Conservation (phyloP, 2,888 invertebrate species). For the Spisula subtruncata region DNA sequence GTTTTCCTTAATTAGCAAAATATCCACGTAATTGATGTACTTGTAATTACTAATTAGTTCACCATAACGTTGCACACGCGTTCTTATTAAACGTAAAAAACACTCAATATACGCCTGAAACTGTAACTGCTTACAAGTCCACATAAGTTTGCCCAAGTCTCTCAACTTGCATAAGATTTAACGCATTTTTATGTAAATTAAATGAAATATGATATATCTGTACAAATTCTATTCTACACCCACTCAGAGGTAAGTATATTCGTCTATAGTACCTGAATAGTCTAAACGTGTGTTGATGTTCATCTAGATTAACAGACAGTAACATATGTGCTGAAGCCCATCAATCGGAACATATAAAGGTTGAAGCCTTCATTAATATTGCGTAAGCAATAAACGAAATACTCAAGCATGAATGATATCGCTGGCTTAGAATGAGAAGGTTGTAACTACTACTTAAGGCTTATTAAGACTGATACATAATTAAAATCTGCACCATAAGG, state of each 20-base stretch:
- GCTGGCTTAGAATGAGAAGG: too few relatives aligned
- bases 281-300: neutral
- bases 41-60: neutral
- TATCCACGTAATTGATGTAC: too few relatives aligned
- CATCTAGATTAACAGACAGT: conserved; percentile 11
- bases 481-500: too few relatives aligned
- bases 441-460: too few relatives aligned
- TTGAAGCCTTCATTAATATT: neutral
- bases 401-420: too few relatives aligned
- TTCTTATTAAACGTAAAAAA: too few relatives aligned
- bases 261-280: neutral
- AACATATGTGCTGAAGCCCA: neutral
- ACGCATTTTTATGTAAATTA: neutral
- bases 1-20: neutral
- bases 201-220: neutral
- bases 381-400: too few relatives aligned
- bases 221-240: neutral
- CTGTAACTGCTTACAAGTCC: neutral
- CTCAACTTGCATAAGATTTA: neutral
- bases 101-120: neutral
- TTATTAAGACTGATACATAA: too few relatives aligned
- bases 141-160: neutral
- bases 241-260: neutral
- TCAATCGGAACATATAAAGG: neutral
- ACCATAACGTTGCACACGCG: neutral